Evolutionary conservation across 2,113 vertebrate species (phyloP).

Genomic region (Ptyas mucosa): DNA sequence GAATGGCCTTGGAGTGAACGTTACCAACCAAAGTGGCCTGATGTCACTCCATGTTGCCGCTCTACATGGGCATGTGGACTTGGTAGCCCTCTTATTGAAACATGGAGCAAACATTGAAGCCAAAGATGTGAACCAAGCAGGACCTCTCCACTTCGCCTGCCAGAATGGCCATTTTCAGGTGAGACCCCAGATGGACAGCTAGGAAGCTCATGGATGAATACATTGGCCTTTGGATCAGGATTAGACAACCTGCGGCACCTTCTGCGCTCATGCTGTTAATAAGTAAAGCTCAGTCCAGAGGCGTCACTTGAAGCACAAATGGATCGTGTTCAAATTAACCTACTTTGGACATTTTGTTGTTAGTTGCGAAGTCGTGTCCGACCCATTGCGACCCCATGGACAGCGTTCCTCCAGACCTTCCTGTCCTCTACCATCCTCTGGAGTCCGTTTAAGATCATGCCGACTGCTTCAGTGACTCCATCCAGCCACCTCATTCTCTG

Average conservation of each 20-base stretch:
- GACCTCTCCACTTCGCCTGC: constrained; percentile 89
- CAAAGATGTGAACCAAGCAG: constrained; percentile 71
- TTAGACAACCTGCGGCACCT: not conserved
- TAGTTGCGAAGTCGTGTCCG: too few species aligned
- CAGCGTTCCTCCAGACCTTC: too few species aligned
- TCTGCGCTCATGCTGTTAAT: not conserved
- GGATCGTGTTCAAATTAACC: not conserved
- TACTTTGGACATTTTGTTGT: not conserved
- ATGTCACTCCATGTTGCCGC: constrained; percentile 85
- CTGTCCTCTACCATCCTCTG: too few species aligned
- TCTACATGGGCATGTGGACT: constrained; percentile 74
- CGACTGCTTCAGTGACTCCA: too few species aligned
- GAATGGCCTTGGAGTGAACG: constrained; percentile 79
- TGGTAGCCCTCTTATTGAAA: constrained; percentile 76
- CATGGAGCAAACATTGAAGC: constrained; percentile 78
- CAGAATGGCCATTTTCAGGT: constrained; percentile 87
- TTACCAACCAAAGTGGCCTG: constrained; percentile 76
- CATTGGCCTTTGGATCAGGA: not conserved
- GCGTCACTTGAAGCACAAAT: not conserved
- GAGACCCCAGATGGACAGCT: not conserved
- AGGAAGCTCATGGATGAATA: not conserved
- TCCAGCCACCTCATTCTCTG: too few species aligned
- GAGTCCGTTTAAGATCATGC: too few species aligned
- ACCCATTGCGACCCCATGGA: too few species aligned
- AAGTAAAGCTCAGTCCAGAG: not conserved